Evolutionary conservation across 2,797 vertebrate genomes (phyloP).

Genomic region (Microctenopoma lineatum): DNA sequence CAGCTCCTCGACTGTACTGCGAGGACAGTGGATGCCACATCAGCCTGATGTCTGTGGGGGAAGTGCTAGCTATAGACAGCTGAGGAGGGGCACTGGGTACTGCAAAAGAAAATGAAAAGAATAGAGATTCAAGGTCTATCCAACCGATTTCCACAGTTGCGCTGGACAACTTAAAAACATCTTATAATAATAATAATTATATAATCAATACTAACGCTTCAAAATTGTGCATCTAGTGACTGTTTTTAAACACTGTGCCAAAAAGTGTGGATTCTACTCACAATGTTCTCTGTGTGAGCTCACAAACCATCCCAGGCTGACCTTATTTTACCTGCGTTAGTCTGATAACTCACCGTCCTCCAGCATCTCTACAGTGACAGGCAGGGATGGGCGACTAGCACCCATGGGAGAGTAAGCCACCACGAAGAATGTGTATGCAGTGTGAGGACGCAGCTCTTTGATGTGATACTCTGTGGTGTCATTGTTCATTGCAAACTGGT

Average conservation of each 20-base stretch:
- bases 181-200: neutral
- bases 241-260: neutral
- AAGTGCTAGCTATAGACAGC: constrained; percentile 91
- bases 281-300: neutral
- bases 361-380: constrained; percentile 89
- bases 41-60: constrained; percentile 90
- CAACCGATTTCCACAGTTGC: neutral
- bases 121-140: constrained; percentile 1
- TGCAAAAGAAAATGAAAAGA: constrained; percentile 59
- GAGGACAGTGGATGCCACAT: constrained; percentile 92
- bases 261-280: neutral
- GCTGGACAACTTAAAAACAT: neutral
- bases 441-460: constrained; percentile 94
- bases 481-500: constrained; percentile 97
- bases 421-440: constrained; percentile 94
- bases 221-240: neutral
- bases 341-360: constrained; percentile 89
- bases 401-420: constrained; percentile 96
- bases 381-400: constrained; percentile 90
- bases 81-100: constrained; percentile 93
- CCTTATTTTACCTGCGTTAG: constrained; percentile 2
- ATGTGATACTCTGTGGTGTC: constrained; percentile 95
- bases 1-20: constrained; percentile 89
- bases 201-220: neutral
- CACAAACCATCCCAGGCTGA: constrained; percentile 11